Evolutionary conservation across 1,140 invertebrate genomes (phyloP).

Genomic region (Nasonia giraulti): DNA sequence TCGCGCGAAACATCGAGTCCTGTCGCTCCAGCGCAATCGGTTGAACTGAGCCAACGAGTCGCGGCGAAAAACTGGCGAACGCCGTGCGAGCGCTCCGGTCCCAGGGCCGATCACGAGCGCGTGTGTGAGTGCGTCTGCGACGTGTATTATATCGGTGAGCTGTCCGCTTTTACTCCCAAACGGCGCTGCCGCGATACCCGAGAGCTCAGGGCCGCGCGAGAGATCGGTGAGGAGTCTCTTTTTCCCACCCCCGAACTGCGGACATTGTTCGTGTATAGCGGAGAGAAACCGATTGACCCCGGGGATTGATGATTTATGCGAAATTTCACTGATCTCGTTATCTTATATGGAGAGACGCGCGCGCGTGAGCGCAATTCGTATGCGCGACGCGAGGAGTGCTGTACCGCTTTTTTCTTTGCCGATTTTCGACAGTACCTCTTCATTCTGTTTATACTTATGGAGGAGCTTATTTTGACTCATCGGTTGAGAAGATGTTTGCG

Average conservation of each 20-base stretch:
- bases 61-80: conserved; percentile 27
- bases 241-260: neutral
- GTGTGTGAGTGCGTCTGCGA: neutral
- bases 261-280: too few species aligned
- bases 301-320: neutral
- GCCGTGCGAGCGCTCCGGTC: neutral
- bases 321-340: neutral
- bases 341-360: neutral
- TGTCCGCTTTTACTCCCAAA: neutral
- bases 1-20: conserved; percentile 19
- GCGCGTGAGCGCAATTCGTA: too few species aligned
- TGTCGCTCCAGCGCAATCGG: conserved; percentile 10
- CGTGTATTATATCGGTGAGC: neutral
- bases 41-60: conserved; percentile 24
- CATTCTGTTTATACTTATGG: neutral
- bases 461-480: neutral
- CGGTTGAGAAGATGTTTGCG: neutral
- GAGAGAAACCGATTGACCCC: neutral
- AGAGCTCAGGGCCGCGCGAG: neutral
- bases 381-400: neutral
- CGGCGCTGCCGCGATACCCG: too few species aligned
- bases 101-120: neutral
- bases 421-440: neutral
- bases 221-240: neutral
- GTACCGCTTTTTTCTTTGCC: too few species aligned